phyloP scores from a whole-genome alignment of 92 coral and sea anemone species.

The Paramuricea clavata region DNA sequence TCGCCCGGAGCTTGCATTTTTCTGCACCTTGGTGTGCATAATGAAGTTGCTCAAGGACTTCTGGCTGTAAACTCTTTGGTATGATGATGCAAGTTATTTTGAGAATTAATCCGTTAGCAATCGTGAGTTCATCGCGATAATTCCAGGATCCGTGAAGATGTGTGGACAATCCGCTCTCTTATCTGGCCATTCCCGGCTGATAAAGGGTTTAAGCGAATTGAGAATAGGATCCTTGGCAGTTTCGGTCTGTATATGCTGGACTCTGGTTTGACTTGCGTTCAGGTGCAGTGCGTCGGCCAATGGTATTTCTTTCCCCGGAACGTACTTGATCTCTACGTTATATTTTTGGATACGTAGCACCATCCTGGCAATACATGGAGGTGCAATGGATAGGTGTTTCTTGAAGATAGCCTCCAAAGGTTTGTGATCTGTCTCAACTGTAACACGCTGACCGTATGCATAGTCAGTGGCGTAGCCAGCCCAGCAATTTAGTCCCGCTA shows the following conservation, averaged over 20 bases:
- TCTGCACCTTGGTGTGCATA: not conserved
- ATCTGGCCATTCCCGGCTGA: constrained; percentile 65
- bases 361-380: constrained; percentile 34
- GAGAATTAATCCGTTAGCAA: not conserved
- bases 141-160: constrained; percentile 32
- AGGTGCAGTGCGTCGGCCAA: constrained; percentile 66
- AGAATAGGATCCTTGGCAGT: not conserved
- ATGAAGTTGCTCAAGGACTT: too few species aligned
- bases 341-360: constrained; percentile 67
- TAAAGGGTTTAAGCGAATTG: too few species aligned
- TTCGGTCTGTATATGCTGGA: too few species aligned
- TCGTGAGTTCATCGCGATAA: not conserved
- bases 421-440: constrained; percentile 72
- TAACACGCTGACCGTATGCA: constrained; percentile 69
- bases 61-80: not conserved
- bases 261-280: constrained; percentile 65
- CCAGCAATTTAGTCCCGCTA: too few species aligned
- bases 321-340: constrained; percentile 56
- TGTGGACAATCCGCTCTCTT: constrained; percentile 70
- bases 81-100: not conserved
- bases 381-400: constrained; percentile 17
- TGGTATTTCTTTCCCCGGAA: too few species aligned
- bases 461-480: too few species aligned
- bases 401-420: constrained; percentile 67
- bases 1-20: not conserved